Conservation (phyloP, 1,140 invertebrate genomes). For the Galendromus occidentalis region DNA sequence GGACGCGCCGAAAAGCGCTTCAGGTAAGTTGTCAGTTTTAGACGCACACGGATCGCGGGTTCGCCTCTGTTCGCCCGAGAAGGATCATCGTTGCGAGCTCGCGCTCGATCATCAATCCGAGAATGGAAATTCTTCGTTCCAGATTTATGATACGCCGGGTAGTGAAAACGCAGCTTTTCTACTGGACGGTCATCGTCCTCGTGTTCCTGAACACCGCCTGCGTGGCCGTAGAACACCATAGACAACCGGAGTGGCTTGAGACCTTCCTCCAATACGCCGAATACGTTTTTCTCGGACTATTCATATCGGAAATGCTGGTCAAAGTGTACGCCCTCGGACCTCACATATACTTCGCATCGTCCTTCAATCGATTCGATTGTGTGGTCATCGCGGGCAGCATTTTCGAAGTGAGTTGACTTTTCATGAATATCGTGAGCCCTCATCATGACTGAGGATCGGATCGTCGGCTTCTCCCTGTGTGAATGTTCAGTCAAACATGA, state of each 20-base stretch:
- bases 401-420: constrained; percentile 56
- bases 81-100: too few relatives aligned
- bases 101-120: too few relatives aligned
- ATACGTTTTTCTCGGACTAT: constrained; percentile 92
- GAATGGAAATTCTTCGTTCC: constrained; percentile 11
- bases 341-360: constrained; percentile 92
- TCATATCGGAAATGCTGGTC: constrained; percentile 97
- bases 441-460: too few relatives aligned
- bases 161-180: constrained; percentile 95
- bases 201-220: constrained; percentile 98
- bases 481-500: background rate
- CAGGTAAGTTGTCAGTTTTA: too few relatives aligned
- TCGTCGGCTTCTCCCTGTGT: background rate
- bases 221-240: constrained; percentile 94
- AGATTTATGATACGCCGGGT: constrained; percentile 76
- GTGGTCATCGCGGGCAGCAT: constrained; percentile 40
- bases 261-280: constrained; percentile 51
- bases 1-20: constrained; percentile 86
- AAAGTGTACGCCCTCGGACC: constrained; percentile 98
- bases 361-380: constrained; percentile 94
- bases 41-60: too few relatives aligned
- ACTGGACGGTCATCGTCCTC: constrained; percentile 98
- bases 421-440: background rate
- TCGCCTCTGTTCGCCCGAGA: too few relatives aligned
- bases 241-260: constrained; percentile 69